phyloP scores from a whole-genome alignment of 2,113 vertebrate genomes.

The Nothobranchius furzeri region DNA sequence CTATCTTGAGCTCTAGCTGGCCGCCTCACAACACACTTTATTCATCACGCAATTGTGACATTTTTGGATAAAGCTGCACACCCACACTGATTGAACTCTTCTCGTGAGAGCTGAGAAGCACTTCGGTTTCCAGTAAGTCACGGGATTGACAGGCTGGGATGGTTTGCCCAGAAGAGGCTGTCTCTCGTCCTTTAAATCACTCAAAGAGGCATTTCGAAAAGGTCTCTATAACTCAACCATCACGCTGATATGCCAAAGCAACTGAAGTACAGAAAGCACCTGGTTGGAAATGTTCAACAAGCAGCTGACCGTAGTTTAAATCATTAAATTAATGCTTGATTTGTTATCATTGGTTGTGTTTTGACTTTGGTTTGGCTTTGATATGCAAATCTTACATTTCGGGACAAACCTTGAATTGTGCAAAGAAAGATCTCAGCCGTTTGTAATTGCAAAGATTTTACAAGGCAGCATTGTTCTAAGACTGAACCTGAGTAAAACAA shows the following conservation, averaged over 20 bases:
- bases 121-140: slow-evolving; percentile 75
- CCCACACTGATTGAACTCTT: slow-evolving; percentile 65
- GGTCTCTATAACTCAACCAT: slow-evolving; percentile 43
- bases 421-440: slow-evolving; percentile 14
- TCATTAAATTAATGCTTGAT: neutral
- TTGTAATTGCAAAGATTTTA: slow-evolving; percentile 30
- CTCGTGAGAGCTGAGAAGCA: slow-evolving; percentile 57
- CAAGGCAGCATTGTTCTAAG: slow-evolving; percentile 63
- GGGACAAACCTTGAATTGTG: slow-evolving; percentile 9
- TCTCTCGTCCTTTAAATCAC: slow-evolving; percentile 62
- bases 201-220: slow-evolving; percentile 36
- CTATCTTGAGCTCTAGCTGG: slow-evolving; percentile 34
- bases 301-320: neutral
- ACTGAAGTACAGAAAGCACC: slow-evolving; percentile 20
- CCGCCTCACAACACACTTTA: slow-evolving; percentile 45
- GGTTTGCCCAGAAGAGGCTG: slow-evolving; percentile 58
- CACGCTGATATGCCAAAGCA: slow-evolving; percentile 30
- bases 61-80: slow-evolving; percentile 67
- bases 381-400: slow-evolving; percentile 22
- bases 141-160: slow-evolving; percentile 54
- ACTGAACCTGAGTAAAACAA: slow-evolving; percentile 55
- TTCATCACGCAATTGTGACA: slow-evolving; percentile 67
- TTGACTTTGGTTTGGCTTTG: neutral
- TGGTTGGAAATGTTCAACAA: slow-evolving; percentile 7
- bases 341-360: neutral